Conservation (phyloP, 2,797 vertebrate species). For the Potorous gilbertii region DNA sequence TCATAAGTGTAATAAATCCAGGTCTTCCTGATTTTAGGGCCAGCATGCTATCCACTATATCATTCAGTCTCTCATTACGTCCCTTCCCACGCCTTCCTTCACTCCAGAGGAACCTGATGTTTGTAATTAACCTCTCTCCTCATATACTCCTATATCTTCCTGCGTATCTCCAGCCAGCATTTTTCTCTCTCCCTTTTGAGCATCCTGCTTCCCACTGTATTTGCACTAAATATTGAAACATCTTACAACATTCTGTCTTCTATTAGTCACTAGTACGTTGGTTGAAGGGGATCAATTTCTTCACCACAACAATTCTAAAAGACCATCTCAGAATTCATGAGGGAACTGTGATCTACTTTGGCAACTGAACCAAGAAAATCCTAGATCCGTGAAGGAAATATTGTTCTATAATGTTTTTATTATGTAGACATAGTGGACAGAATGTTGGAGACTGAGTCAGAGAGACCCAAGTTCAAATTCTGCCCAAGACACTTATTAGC, state of each 20-base stretch:
- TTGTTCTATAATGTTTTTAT: too few species aligned
- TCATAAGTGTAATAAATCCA: background rate
- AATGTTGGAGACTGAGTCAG: background rate
- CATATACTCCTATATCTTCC: background rate
- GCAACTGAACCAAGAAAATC: too few species aligned
- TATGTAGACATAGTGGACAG: background rate
- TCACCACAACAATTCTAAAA: background rate
- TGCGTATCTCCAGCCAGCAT: background rate
- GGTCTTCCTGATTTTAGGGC: background rate
- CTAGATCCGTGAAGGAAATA: too few species aligned
- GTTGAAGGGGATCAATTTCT: background rate
- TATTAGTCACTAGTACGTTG: background rate
- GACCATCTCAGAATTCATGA: background rate
- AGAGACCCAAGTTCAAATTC: background rate
- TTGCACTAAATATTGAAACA: background rate
- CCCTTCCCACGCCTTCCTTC: background rate
- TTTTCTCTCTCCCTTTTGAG: background rate
- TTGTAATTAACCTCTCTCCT: background rate
- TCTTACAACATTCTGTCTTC: background rate
- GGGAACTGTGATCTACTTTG: background rate
- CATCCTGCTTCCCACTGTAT: background rate
- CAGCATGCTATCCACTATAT: background rate
- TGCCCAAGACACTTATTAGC: background rate
- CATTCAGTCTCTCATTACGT: background rate
- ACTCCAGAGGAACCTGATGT: background rate